Percentiles rank a stretch among this genome's conserved stretches.
These are phyloP conservation scores for Toxotes chatareus DNA, from an alignment of 2,113 vertebrate species.

Conservation along the genomic window DNA sequence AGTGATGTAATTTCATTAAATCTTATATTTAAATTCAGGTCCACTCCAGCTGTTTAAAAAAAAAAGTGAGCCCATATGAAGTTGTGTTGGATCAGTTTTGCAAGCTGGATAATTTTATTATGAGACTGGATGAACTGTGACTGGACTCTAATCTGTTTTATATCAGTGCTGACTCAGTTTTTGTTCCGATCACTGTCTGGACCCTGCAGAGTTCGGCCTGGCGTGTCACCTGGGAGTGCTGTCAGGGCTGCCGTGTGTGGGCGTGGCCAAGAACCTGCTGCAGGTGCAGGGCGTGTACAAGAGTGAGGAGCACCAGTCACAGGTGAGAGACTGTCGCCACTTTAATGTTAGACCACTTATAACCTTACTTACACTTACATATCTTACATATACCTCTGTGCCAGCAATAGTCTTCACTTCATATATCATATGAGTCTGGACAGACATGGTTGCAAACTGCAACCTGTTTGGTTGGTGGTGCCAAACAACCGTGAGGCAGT, in stretches of 20 bases:
- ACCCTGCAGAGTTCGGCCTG: slow-evolving; percentile 89
- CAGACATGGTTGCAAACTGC: too few species aligned
- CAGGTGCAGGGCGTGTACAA: slow-evolving; percentile 90
- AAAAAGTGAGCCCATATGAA: neutral
- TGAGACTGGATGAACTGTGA: neutral
- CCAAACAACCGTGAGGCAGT: too few species aligned
- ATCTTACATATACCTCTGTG: too few species aligned
- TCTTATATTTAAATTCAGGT: neutral
- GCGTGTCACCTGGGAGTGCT: slow-evolving; percentile 95
- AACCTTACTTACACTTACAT: neutral
- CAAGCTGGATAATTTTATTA: too few species aligned
- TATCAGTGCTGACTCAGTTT: neutral
- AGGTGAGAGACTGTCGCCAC: slow-evolving; percentile 84
- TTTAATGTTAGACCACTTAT: neutral
- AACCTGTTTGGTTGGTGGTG: too few species aligned
- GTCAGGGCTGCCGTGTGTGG: slow-evolving; percentile 90
- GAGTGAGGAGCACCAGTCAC: slow-evolving; percentile 85
- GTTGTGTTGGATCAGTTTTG: neutral
- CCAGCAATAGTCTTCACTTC: too few species aligned
- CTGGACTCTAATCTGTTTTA: neutral
- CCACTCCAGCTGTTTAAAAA: too few species aligned
- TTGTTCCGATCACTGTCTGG: neutral
- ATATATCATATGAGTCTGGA: too few species aligned
- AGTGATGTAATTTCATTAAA: neutral
- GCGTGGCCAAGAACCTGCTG: slow-evolving; percentile 97